Conservation (phyloP, 2,797 vertebrate species). For the Poeciliopsis presidionis region DNA sequence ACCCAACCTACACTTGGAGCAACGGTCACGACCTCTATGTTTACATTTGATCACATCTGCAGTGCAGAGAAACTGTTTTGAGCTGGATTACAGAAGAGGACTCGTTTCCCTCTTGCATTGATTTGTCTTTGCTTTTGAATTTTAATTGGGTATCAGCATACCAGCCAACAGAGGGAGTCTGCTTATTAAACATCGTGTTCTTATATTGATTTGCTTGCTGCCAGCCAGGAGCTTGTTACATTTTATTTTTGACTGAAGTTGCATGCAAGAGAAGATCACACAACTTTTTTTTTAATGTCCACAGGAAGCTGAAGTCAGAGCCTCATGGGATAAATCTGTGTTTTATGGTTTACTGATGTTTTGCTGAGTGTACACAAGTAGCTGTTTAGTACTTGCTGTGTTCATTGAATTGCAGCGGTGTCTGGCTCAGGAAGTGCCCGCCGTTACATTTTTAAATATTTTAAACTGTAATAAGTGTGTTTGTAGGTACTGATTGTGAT, state of each 20-base stretch:
- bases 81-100: neutral
- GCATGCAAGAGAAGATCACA: slow-evolving; percentile 29
- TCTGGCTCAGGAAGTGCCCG: neutral
- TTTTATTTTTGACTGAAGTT: slow-evolving; percentile 29
- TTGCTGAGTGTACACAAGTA: neutral
- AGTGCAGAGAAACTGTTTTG: slow-evolving; percentile 41
- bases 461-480: slow-evolving; percentile 42
- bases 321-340: neutral
- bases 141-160: neutral
- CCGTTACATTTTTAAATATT: slow-evolving; percentile 5
- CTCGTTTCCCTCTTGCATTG: neutral
- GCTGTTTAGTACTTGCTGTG: neutral
- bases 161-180: slow-evolving; percentile 7
- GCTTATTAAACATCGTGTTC: neutral
- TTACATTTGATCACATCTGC: slow-evolving; percentile 43
- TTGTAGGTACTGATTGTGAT: slow-evolving; percentile 59
- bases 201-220: neutral
- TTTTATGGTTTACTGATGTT: slow-evolving; percentile 4
- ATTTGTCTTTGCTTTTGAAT: neutral
- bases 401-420: neutral
- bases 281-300: neutral
- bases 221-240: slow-evolving; percentile 7
- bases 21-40: slow-evolving; percentile 1
- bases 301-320: neutral
- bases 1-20: slow-evolving; percentile 15